Base-by-base conservation (phyloP, 2,797 vertebrate species). In the Gila robusta region DNA sequence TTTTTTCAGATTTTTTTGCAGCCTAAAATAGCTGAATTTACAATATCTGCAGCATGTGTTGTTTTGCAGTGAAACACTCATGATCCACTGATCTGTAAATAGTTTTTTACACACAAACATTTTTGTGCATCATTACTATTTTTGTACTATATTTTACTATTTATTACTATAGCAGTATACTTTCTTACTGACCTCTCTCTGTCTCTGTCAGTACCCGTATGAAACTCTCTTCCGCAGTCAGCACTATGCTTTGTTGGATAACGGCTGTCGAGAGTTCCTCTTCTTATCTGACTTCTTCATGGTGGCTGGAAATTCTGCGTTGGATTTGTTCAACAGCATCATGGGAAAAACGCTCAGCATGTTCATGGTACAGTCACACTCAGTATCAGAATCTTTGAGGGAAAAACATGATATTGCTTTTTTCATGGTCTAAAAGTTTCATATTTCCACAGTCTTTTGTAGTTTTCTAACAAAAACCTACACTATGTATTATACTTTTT, bases 221-320 rank as follows among this genome's bases (percentile, higher is more conserved):
- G 97, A 98, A 94, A 97, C 96, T 0, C 93, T 98, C 84, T 98
- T 98, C 86, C 97, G 98, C 87, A 98, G 97, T 85, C 97, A 99
- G 91, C 97, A 99, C 93, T 99, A 97, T 0, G 97, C 97, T 3
- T 95, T 98, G 59, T 92, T 99, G 67, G 97, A 99, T 90, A 99
- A 98, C 78, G 95, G 96, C 92, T 99, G 98, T 93, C 94, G 97
- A 0, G 98, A 99, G 81, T 98, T 90, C 91, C 96, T 98, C 84
- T 99, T 99, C 93, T 95, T 98, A 82, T 96, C 95, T 0, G 97
- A 99, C 89, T 98, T 99, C 94, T 98, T 98, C 92, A 94, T 98
- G 93, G 97, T 97, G 86, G 83, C 95, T 0, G 97, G 97, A 12
- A 94, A 93, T 47, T 96, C 97, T 0, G 97, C 96, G 0, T 95